These are phyloP conservation scores for Stramonita haemastoma DNA, from an alignment of 2,888 invertebrate species.

Conservation along the genomic window DNA sequence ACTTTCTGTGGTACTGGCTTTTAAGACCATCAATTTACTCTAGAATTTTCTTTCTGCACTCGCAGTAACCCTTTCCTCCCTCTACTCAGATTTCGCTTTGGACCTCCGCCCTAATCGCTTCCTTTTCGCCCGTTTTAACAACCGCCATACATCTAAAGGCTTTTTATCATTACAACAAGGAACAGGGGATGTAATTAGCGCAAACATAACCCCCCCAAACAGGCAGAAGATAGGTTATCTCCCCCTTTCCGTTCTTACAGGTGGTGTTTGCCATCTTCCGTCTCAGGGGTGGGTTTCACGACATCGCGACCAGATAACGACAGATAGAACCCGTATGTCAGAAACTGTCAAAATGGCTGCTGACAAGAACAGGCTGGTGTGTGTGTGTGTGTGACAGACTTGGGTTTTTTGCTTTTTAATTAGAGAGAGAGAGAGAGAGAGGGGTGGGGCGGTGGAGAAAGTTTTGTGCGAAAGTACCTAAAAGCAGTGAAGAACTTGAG, in stretches of 20 bases:
- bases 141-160: too few species aligned
- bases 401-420: too few species aligned
- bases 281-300: slow-evolving; percentile 30
- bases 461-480: too few species aligned
- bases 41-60: too few species aligned
- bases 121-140: too few species aligned
- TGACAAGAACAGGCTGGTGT: neutral
- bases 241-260: slow-evolving; percentile 16
- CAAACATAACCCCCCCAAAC: neutral
- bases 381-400: too few species aligned
- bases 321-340: slow-evolving; percentile 23
- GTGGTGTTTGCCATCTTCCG: slow-evolving; percentile 9
- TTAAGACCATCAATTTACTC: too few species aligned
- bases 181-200: neutral
- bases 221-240: neutral
- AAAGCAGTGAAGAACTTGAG: neutral
- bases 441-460: neutral
- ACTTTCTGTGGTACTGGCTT: too few species aligned
- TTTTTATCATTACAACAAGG: neutral
- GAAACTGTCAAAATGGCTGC: slow-evolving; percentile 32
- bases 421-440: neutral
- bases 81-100: too few species aligned
- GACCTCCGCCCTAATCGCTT: too few species aligned
- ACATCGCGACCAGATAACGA: slow-evolving; percentile 36
- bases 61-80: too few species aligned